Percentiles rank a stretch among this genome's conserved stretches.
Conservation (phyloP, 2,797 vertebrate genomes). For the Erpetoichthys calabaricus region DNA sequence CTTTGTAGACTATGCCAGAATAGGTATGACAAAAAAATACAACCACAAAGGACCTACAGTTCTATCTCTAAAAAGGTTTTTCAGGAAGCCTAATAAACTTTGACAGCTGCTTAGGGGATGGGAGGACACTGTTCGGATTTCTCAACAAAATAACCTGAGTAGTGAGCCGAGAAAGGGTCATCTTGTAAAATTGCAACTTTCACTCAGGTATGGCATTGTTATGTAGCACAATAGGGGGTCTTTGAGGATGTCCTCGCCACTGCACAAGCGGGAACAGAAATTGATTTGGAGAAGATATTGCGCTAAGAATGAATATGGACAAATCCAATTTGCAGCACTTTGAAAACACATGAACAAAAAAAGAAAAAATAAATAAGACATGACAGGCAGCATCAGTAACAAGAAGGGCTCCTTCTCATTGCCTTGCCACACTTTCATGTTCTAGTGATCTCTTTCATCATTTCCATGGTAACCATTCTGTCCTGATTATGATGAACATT, state of each 20-base stretch:
- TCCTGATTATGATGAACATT: too few relatives aligned
- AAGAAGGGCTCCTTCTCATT: neutral
- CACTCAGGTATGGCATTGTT: too few relatives aligned
- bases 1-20: too few relatives aligned
- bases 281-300: neutral
- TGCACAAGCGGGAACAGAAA: neutral
- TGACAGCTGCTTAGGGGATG: too few relatives aligned
- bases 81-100: too few relatives aligned
- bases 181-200: too few relatives aligned
- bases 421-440: neutral
- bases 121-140: too few relatives aligned
- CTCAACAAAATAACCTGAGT: too few relatives aligned
- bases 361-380: neutral
- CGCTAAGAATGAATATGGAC: neutral
- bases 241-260: neutral
- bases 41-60: too few relatives aligned
- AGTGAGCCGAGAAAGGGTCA: too few relatives aligned
- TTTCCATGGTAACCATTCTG: neutral
- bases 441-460: neutral
- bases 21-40: too few relatives aligned
- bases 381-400: neutral
- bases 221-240: neutral
- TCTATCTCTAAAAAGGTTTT: too few relatives aligned
- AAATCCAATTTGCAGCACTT: neutral
- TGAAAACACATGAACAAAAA: neutral